Conservation (phyloP, 1,140 invertebrate species). For the Anadara kagoshimensis region DNA sequence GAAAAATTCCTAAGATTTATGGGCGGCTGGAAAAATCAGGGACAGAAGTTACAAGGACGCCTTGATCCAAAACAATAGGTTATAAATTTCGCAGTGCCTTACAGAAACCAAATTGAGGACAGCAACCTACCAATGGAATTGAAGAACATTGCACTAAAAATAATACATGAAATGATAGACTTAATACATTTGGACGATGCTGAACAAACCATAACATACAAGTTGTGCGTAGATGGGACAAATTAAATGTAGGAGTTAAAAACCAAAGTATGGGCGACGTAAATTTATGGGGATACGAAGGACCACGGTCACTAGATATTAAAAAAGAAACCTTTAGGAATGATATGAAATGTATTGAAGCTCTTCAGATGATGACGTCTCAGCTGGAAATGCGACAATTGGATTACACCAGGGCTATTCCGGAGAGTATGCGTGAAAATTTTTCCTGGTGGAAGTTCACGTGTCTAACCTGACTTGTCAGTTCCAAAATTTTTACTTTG, state of each 20-base stretch:
- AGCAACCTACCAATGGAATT: background rate
- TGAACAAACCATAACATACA: background rate
- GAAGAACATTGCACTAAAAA: background rate
- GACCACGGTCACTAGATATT: background rate
- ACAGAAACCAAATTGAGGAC: background rate
- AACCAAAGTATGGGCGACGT: background rate
- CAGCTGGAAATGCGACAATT: background rate
- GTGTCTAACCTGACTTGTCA: too few relatives aligned
- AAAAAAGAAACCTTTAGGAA: background rate
- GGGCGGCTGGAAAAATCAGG: constrained; percentile 15
- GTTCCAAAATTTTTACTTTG: too few relatives aligned
- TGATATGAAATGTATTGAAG: background rate
- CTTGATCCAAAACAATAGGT: background rate
- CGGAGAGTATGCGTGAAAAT: background rate
- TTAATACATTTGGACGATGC: background rate
- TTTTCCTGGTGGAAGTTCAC: too few relatives aligned
- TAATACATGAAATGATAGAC: constrained; percentile 15
- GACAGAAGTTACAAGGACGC: background rate
- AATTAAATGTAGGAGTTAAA: background rate
- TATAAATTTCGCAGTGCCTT: constrained; percentile 17
- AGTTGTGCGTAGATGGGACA: constrained; percentile 10
- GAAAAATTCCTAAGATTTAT: constrained; percentile 18
- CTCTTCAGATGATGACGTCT: background rate
- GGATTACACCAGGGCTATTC: background rate
- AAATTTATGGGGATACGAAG: constrained; percentile 19